Percentiles rank a stretch among this genome's conserved stretches.
Conservation (phyloP, 1,140 invertebrate genomes). For the Plodia interpunctella region DNA sequence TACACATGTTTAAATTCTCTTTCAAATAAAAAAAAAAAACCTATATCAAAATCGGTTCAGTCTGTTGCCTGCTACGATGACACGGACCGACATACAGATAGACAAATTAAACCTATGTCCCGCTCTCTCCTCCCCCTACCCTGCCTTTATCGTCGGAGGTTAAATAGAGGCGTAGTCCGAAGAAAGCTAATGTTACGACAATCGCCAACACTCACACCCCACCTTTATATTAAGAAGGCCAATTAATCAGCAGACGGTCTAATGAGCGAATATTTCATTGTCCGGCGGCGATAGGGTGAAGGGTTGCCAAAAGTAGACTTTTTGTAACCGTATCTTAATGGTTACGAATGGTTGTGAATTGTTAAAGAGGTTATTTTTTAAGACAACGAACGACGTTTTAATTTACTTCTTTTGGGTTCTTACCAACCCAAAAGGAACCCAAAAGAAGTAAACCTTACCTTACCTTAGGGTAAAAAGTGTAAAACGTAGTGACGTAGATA, state of each 20-base stretch:
- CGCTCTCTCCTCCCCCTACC: no score
- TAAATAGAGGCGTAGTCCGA: no score
- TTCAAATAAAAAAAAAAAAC: no score
- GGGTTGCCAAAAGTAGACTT: conserved; percentile 48
- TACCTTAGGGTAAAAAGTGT: no score
- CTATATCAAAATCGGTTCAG: no score
- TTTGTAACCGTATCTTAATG: conserved; percentile 7
- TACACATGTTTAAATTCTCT: no score
- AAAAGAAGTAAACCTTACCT: no score
- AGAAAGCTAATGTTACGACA: neutral
- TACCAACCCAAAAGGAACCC: conserved; percentile 1
- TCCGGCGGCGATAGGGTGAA: conserved; percentile 60
- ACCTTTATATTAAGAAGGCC: conserved; percentile 53
- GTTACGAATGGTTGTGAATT: neutral
- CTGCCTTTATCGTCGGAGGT: no score
- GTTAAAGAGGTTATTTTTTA: neutral
- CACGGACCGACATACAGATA: no score
- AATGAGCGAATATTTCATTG: conserved; percentile 76
- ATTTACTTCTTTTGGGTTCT: conserved; percentile 13
- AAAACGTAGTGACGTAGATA: no score
- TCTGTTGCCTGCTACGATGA: no score
- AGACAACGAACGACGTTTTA: neutral
- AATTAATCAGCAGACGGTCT: conserved; percentile 70
- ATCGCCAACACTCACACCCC: conserved; percentile 30
- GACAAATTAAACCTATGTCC: no score